These are phyloP conservation scores for Drosophila lacertosa DNA, from an alignment of 1,140 invertebrate species.

Conservation along the genomic window DNA sequence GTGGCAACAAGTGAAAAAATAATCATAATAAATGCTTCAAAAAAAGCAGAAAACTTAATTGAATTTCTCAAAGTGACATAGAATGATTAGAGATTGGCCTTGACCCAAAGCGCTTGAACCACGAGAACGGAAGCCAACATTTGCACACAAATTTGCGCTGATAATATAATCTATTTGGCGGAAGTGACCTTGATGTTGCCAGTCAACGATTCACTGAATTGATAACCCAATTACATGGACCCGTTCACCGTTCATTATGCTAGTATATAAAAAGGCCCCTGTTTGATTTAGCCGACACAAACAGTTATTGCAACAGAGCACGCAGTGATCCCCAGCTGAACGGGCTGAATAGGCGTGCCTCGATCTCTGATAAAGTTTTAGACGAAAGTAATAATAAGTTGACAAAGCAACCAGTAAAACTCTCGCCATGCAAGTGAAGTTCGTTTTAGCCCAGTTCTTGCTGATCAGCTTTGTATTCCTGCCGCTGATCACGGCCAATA, in stretches of 20 bases:
- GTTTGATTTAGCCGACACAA: conserved; percentile 10
- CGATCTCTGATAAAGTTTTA: conserved; percentile 15
- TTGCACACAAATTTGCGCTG: conserved; percentile 15
- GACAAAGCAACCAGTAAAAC: not conserved
- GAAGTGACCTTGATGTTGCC: conserved; percentile 20
- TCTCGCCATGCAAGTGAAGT: conserved; percentile 13
- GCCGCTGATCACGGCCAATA: conserved; percentile 10
- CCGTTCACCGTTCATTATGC: too few relatives aligned
- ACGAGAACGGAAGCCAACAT: conserved; percentile 39
- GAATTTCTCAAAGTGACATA: not conserved
- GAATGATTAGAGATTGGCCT: too few relatives aligned
- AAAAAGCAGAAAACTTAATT: conserved; percentile 26
- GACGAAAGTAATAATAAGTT: not conserved
- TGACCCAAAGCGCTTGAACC: conserved; percentile 39
- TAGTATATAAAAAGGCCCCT: conserved; percentile 52
- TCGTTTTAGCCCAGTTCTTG: conserved; percentile 9
- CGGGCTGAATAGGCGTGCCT: conserved; percentile 55
- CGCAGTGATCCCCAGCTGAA: conserved; percentile 63
- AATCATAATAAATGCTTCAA: conserved; percentile 49
- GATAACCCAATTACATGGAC: conserved; percentile 42
- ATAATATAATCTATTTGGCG: conserved; percentile 44
- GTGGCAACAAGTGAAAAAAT: conserved; percentile 53
- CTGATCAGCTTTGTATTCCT: conserved; percentile 4
- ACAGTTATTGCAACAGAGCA: conserved; percentile 55
- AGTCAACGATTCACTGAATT: conserved; percentile 25